A percentile compares a stretch with the other conserved stretches of the same genome.
Evolutionary conservation across 2,113 vertebrate species (phyloP).

Genomic region (Eira barbara): DNA sequence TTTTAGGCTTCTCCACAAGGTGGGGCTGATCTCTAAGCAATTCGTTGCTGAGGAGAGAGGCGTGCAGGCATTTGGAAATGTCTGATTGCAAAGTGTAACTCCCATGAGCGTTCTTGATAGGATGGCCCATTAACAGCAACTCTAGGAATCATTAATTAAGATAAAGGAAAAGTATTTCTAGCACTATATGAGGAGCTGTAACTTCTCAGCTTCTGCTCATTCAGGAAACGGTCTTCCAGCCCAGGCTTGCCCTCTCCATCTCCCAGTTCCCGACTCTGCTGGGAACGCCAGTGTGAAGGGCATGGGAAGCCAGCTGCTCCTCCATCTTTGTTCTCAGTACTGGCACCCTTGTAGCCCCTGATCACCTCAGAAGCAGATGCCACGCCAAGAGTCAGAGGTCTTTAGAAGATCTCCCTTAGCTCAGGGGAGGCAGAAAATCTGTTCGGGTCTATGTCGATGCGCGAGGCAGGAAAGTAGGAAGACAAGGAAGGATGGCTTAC

Average conservation of each 20-base stretch:
- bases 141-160: neutral
- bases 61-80: fast-evolving
- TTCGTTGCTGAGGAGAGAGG: neutral
- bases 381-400: neutral
- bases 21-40: slow-evolving; percentile 38
- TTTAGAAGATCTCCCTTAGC: neutral
- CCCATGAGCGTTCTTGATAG: neutral
- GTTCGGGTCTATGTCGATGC: neutral
- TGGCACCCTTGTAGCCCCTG: neutral
- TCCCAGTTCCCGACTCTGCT: fast-evolving
- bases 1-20: slow-evolving; percentile 55
- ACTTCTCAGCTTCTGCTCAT: neutral
- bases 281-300: neutral
- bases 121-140: neutral
- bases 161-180: neutral
- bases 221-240: neutral
- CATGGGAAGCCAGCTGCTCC: fast-evolving
- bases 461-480: neutral
- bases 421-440: neutral
- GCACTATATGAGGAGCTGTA: neutral
- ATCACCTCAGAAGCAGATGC: neutral
- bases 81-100: neutral
- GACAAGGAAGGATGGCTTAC: no score
- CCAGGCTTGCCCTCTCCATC: no score
- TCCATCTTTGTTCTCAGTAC: neutral